phyloP scores from a whole-genome alignment of 2,113 vertebrate species.

The Myotis davidii region DNA sequence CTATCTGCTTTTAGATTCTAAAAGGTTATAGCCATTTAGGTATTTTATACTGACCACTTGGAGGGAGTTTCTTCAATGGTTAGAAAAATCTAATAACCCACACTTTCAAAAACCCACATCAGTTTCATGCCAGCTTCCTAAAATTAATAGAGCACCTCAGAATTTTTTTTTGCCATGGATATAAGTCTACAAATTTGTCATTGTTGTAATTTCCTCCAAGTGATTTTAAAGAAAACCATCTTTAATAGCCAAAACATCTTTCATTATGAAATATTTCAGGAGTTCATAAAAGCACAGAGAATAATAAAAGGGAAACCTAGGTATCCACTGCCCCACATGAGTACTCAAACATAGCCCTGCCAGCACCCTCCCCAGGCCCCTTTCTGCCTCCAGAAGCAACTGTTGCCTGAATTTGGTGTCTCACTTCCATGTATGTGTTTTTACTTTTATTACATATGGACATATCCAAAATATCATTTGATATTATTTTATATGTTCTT shows the following conservation, averaged over 20 bases:
- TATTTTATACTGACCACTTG: conserved; percentile 30
- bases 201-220: conserved; percentile 36
- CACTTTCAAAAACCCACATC: conserved; percentile 17
- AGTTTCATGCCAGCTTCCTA: not conserved
- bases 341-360: not conserved
- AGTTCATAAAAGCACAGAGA: not conserved
- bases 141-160: conserved; percentile 40
- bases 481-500: not conserved
- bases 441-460: not conserved
- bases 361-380: not conserved
- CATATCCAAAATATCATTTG: not conserved
- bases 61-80: conserved; percentile 24
- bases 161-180: not conserved
- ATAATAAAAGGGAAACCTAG: not conserved
- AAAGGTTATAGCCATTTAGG: not conserved
- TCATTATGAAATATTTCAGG: conserved; percentile 42
- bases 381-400: not conserved
- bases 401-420: not conserved
- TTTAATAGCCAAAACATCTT: conserved; percentile 5
- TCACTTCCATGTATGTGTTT: not conserved
- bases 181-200: conserved; percentile 5
- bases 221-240: conserved; percentile 34
- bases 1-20: not conserved
- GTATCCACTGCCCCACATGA: not conserved
- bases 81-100: not conserved